Evolutionary conservation across 2,113 vertebrate species (phyloP).

Genomic region (Columba livia): DNA sequence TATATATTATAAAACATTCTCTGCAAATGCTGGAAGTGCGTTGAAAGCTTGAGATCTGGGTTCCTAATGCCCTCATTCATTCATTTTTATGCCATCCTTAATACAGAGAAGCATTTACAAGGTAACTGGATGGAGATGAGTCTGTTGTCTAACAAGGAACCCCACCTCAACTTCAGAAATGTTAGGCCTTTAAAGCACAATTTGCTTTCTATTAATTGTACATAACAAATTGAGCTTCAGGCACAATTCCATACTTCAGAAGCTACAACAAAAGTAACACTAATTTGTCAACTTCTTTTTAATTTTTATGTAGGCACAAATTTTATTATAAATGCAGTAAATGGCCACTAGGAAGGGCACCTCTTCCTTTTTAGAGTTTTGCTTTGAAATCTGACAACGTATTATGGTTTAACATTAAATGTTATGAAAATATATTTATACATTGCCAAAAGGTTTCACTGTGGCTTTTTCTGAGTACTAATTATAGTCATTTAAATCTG

Average conservation of each 20-base stretch:
- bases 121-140: not conserved
- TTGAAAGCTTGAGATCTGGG: not conserved
- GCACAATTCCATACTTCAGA: not conserved
- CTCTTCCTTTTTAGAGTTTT: not conserved
- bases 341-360: not conserved
- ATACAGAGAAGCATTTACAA: not conserved
- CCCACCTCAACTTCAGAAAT: not conserved
- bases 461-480: not conserved
- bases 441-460: not conserved
- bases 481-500: not conserved
- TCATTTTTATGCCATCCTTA: not conserved
- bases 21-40: not conserved
- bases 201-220: not conserved
- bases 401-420: not conserved
- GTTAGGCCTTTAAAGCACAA: not conserved
- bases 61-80: not conserved
- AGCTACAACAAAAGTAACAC: not conserved
- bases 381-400: not conserved
- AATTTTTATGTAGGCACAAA: not conserved
- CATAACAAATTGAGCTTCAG: not conserved
- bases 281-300: not conserved
- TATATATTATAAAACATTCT: not conserved
- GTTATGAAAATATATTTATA: not conserved
- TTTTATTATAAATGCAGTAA: not conserved
- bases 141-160: not conserved